phyloP scores from a whole-genome alignment of 2,888 invertebrate species.

The Amphipyra tragopoginis region DNA sequence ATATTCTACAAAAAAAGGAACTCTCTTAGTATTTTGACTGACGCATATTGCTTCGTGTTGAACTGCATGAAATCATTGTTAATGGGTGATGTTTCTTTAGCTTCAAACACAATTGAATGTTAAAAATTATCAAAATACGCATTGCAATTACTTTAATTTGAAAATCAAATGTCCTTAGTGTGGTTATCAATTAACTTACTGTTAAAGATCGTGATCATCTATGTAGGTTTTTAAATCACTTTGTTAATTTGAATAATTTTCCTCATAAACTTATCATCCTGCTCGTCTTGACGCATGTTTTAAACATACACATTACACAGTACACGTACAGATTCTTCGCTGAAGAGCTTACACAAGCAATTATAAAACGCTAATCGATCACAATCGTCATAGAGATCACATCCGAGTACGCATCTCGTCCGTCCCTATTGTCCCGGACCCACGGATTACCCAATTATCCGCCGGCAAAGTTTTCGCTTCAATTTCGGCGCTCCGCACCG shows the following conservation, averaged over 20 bases:
- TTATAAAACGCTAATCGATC: background rate
- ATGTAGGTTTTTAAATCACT: no score
- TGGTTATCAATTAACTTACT: no score
- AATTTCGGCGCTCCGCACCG: background rate
- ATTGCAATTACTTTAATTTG: no score
- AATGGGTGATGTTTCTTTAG: no score
- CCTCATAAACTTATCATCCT: background rate
- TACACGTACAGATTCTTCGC: background rate
- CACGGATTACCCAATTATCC: slow-evolving; percentile 8
- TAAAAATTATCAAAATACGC: no score
- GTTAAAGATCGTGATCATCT: no score
- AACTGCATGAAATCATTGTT: no score
- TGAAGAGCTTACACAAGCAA: background rate
- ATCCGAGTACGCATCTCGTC: background rate
- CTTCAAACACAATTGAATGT: no score
- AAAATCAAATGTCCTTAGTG: no score
- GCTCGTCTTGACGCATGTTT: background rate
- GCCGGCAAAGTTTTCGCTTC: slow-evolving; percentile 2
- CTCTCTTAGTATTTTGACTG: no score
- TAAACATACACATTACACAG: background rate
- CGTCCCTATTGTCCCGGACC: background rate
- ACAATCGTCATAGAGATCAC: background rate
- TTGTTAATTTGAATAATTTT: background rate
- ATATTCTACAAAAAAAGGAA: no score
- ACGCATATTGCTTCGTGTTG: no score